These are phyloP conservation scores for Oryzias curvinotus DNA, from an alignment of 2,113 vertebrate genomes.

Conservation along the genomic window DNA sequence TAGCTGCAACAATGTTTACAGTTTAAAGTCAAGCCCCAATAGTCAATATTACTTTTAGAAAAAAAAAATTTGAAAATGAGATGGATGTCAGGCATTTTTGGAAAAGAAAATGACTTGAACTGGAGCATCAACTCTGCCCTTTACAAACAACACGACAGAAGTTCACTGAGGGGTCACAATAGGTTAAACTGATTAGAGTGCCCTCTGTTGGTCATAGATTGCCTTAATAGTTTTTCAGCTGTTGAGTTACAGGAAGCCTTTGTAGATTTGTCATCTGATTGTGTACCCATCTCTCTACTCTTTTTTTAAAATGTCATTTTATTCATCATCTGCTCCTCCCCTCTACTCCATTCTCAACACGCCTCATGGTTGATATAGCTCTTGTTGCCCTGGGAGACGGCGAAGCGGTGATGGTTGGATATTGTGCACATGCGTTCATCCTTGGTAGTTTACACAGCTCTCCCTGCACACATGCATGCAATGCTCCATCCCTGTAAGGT, in stretches of 20 bases:
- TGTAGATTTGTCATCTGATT: constrained; percentile 33
- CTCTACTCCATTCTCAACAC: constrained; percentile 41
- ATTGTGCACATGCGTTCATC: constrained; percentile 30
- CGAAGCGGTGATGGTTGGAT: constrained; percentile 34
- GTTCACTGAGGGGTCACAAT: too few species aligned
- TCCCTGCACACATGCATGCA: constrained; percentile 16
- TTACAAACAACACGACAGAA: too few species aligned
- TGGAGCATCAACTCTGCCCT: too few species aligned
- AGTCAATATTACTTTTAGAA: too few species aligned
- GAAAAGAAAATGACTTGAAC: too few species aligned
- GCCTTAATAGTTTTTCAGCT: not conserved
- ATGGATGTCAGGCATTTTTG: too few species aligned
- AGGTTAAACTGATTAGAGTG: too few species aligned
- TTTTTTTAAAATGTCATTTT: constrained; percentile 18
- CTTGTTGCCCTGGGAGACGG: constrained; percentile 71
- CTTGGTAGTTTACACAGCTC: constrained; percentile 38
- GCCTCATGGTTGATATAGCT: constrained; percentile 49
- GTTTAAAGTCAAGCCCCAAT: too few species aligned
- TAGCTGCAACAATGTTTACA: too few species aligned
- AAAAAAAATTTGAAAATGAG: too few species aligned
- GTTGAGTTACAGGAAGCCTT: constrained; percentile 26
- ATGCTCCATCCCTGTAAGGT: constrained; percentile 24
- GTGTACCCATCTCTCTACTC: constrained; percentile 29
- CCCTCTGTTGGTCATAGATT: too few species aligned
- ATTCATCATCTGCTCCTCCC: constrained; percentile 20